Evolutionary conservation across 1,140 invertebrate genomes (phyloP).

Genomic region (Drosophila leontia): DNA sequence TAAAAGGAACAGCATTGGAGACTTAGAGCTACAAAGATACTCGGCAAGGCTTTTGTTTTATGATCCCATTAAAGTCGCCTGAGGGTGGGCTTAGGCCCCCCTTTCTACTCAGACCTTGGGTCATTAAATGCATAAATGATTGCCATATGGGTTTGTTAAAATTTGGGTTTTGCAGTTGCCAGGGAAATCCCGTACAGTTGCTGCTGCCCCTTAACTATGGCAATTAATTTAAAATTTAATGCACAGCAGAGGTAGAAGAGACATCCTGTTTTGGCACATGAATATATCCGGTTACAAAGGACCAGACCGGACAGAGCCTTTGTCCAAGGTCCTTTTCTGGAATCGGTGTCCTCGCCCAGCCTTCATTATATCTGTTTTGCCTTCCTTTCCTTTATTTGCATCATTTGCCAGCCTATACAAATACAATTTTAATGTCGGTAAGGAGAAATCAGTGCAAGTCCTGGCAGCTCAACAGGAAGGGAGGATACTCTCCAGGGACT

Average conservation of each 20-base stretch:
- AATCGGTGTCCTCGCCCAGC: no score
- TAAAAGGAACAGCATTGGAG: slow-evolving; percentile 44
- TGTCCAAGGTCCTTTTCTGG: slow-evolving; percentile 6
- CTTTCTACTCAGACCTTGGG: slow-evolving; percentile 15
- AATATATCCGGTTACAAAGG: slow-evolving; percentile 63
- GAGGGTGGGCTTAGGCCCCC: slow-evolving; percentile 6
- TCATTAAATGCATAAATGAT: slow-evolving; percentile 70
- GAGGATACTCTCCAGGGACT: slow-evolving; percentile 1
- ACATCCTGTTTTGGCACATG: slow-evolving; percentile 44
- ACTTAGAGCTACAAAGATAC: background rate
- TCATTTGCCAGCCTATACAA: slow-evolving; percentile 66
- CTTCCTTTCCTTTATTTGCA: slow-evolving; percentile 27
- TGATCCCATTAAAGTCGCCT: slow-evolving; percentile 53
- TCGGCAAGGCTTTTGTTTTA: slow-evolving; percentile 50
- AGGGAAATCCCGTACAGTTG: slow-evolving; percentile 11
- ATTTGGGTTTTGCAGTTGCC: slow-evolving; percentile 28
- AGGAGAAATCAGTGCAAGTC: background rate
- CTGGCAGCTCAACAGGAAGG: slow-evolving; percentile 4
- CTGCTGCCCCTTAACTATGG: slow-evolving; percentile 6
- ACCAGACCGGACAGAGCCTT: slow-evolving; percentile 5
- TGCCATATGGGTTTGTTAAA: slow-evolving; percentile 22
- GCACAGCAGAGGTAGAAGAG: slow-evolving; percentile 13
- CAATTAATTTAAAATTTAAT: slow-evolving; percentile 53
- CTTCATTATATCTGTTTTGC: slow-evolving; percentile 22
- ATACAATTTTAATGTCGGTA: slow-evolving; percentile 43